phyloP scores from a whole-genome alignment of 2,113 vertebrate genomes.

The Hippocampus zosterae region DNA sequence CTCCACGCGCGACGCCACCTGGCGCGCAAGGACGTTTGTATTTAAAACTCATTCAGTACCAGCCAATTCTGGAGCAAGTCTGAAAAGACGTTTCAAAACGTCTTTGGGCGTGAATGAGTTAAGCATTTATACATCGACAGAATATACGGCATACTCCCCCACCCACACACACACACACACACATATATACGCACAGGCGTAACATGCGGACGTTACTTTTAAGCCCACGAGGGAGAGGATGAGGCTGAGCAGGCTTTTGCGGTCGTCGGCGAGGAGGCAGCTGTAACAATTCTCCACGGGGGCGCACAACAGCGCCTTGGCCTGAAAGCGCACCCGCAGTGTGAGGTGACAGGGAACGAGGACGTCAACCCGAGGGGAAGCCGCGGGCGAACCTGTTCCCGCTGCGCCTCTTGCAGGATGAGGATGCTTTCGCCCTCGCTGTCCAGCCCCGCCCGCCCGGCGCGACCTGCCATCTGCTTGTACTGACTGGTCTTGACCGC shows the following conservation, averaged over 20 bases:
- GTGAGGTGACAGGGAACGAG: background rate
- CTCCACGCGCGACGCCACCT: conserved; percentile 76
- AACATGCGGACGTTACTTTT: conserved; percentile 70
- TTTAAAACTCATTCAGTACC: too few species aligned
- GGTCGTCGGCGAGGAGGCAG: conserved; percentile 75
- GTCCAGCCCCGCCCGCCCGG: conserved; percentile 92
- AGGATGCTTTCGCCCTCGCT: conserved; percentile 87
- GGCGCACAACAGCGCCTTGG: conserved; percentile 74
- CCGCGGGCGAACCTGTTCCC: conserved; percentile 66
- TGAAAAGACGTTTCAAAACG: too few species aligned
- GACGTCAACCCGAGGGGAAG: background rate
- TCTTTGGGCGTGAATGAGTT: too few species aligned
- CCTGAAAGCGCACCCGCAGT: conserved; percentile 67
- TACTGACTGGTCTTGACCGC: conserved; percentile 92
- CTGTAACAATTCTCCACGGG: conserved; percentile 89
- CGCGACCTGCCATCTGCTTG: conserved; percentile 94
- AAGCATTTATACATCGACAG: too few species aligned
- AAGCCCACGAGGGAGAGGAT: conserved; percentile 88
- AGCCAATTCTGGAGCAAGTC: too few species aligned
- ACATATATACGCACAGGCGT: background rate
- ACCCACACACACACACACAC: too few species aligned
- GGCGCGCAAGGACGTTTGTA: conserved; percentile 15
- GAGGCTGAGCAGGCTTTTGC: conserved; percentile 80
- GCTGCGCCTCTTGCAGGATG: conserved; percentile 87
- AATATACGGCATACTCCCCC: too few species aligned